Percentiles rank a stretch among this genome's conserved stretches.
Evolutionary conservation across 2,888 invertebrate species (phyloP).

Genomic region (Lottia gigantea): DNA sequence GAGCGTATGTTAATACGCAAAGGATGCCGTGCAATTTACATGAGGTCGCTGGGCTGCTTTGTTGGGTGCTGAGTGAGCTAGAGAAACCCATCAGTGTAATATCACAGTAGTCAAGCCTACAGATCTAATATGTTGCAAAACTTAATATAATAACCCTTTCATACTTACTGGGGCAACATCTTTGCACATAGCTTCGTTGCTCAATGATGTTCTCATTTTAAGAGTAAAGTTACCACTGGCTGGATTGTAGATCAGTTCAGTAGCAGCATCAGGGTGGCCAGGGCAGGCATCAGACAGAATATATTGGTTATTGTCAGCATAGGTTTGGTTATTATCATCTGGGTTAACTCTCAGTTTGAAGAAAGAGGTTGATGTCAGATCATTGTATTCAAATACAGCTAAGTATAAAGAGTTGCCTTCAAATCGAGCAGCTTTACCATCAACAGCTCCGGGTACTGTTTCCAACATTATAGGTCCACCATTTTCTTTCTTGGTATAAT

Average conservation of each 20-base stretch:
- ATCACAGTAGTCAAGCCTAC: too few relatives aligned
- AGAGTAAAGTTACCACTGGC: not conserved
- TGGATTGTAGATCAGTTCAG: not conserved
- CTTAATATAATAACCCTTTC: not conserved
- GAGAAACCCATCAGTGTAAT: too few relatives aligned
- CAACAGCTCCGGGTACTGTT: not conserved
- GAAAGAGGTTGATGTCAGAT: slow-evolving; percentile 10
- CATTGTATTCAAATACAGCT: slow-evolving; percentile 9
- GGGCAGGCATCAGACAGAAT: slow-evolving; percentile 3
- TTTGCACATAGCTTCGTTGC: not conserved
- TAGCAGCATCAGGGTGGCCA: not conserved
- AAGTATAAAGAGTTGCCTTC: slow-evolving; percentile 12
- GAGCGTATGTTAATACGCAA: too few relatives aligned
- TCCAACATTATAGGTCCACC: not conserved
- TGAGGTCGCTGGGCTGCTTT: too few relatives aligned
- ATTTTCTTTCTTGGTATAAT: not conserved
- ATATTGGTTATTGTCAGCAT: not conserved
- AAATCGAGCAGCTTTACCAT: slow-evolving; percentile 7
- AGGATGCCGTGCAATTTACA: too few relatives aligned
- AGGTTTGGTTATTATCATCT: not conserved
- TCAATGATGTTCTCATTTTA: not conserved
- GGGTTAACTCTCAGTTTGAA: not conserved
- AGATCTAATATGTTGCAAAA: too few relatives aligned
- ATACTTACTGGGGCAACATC: not conserved
- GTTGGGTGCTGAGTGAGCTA: too few relatives aligned